A percentile compares a stretch with the other conserved stretches of the same genome.
These are phyloP conservation scores for Hyles lineata DNA, from an alignment of 2,888 invertebrate genomes.

Conservation along the genomic window DNA sequence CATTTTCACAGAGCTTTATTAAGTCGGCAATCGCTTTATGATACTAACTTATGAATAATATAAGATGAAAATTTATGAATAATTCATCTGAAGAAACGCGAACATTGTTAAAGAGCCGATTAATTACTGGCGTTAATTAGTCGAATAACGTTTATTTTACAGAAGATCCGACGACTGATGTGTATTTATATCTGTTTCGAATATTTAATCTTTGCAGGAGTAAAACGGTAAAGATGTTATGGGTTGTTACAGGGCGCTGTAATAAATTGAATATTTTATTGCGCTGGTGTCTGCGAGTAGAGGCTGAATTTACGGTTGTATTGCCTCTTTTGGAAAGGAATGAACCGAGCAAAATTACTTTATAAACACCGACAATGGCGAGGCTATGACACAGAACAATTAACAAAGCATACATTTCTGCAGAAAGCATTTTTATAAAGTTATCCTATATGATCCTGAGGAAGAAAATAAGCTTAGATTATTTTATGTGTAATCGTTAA, in stretches of 20 bases:
- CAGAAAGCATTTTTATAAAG: neutral
- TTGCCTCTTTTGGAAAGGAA: constrained; percentile 54
- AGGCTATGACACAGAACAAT: constrained; percentile 43
- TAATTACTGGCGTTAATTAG: constrained; percentile 5
- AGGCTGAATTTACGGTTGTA: constrained; percentile 58
- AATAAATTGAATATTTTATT: constrained; percentile 66
- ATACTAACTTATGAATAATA: constrained; percentile 3
- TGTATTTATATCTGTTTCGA: constrained; percentile 7
- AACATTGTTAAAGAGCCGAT: neutral
- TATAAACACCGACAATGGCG: constrained; percentile 53
- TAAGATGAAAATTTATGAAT: constrained; percentile 6
- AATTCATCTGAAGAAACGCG: constrained; percentile 3
- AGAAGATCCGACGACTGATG: neutral
- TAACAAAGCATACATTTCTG: constrained; percentile 29
- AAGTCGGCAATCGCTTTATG: constrained; percentile 4
- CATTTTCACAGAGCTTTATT: neutral
- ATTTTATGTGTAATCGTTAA: too few species aligned
- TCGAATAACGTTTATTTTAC: neutral
- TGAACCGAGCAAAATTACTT: constrained; percentile 60
- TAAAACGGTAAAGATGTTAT: constrained; percentile 38
- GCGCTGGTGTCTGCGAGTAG: constrained; percentile 51
- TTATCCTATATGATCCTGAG: neutral
- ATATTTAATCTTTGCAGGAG: constrained; percentile 26
- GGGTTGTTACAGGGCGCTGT: constrained; percentile 48
- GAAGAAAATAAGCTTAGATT: too few species aligned